These are phyloP conservation scores for Thermophis baileyi DNA, from an alignment of 2,113 vertebrate genomes.

Conservation along the genomic window DNA sequence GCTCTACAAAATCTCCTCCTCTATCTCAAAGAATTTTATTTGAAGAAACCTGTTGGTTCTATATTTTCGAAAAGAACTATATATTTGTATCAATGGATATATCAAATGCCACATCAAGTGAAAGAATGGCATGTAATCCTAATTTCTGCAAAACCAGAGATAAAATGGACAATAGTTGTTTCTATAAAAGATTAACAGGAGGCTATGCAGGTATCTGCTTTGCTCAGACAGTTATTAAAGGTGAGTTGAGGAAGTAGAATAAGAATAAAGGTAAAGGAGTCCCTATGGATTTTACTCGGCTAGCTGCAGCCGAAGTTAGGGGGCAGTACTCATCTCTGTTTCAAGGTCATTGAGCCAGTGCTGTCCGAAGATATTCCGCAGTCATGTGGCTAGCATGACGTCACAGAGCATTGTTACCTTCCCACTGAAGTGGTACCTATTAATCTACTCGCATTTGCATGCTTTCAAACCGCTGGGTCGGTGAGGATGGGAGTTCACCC, in stretches of 20 bases:
- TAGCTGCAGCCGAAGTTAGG: too few species aligned
- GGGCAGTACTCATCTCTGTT: too few species aligned
- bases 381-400: too few species aligned
- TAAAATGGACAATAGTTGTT: not conserved
- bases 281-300: too few species aligned
- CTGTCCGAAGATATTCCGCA: too few species aligned
- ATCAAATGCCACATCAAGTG: not conserved
- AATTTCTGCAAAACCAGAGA: not conserved
- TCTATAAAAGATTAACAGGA: not conserved
- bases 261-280: not conserved
- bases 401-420: too few species aligned
- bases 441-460: too few species aligned
- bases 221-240: not conserved
- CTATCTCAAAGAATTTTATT: not conserved
- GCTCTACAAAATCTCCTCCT: not conserved
- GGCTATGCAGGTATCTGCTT: not conserved
- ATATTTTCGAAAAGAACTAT: not conserved
- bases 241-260: not conserved
- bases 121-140: not conserved
- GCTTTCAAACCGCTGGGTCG: too few species aligned
- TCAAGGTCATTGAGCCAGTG: too few species aligned
- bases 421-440: too few species aligned
- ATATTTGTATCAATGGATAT: not conserved
- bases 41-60: not conserved
- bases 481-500: too few species aligned